phyloP scores from a whole-genome alignment of 2,797 vertebrate species.

The Scolopax bukidnonensis region DNA sequence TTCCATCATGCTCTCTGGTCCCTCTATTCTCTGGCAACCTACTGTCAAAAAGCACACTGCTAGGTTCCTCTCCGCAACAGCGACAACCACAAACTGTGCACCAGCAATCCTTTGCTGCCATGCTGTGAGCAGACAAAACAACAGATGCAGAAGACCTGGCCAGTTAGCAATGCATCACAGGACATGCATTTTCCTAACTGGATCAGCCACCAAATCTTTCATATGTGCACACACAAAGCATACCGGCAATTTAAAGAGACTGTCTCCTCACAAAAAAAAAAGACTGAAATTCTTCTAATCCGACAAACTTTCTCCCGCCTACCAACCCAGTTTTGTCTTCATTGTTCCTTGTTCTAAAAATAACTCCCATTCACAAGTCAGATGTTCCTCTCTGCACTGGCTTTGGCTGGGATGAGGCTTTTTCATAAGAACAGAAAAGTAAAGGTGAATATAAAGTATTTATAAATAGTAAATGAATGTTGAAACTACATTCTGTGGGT shows the following conservation, averaged over 20 bases:
- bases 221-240: not conserved
- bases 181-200: not conserved
- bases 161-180: not conserved
- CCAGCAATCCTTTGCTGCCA: not conserved
- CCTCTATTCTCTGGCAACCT: not conserved
- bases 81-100: not conserved
- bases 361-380: slow-evolving; percentile 4
- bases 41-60: not conserved
- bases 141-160: not conserved
- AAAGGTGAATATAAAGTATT: slow-evolving; percentile 11
- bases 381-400: not conserved
- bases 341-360: slow-evolving; percentile 45
- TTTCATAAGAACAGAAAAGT: not conserved
- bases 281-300: not conserved
- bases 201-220: not conserved
- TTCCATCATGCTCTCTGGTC: not conserved
- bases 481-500: not conserved
- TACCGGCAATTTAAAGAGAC: not conserved
- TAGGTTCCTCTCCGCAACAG: not conserved
- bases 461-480: not conserved
- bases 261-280: not conserved
- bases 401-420: not conserved
- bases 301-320: not conserved
- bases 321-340: not conserved
- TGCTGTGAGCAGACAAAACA: not conserved